phyloP scores from a whole-genome alignment of 92 coral and sea anemone genomes.

The Zoanthus sociatus region DNA sequence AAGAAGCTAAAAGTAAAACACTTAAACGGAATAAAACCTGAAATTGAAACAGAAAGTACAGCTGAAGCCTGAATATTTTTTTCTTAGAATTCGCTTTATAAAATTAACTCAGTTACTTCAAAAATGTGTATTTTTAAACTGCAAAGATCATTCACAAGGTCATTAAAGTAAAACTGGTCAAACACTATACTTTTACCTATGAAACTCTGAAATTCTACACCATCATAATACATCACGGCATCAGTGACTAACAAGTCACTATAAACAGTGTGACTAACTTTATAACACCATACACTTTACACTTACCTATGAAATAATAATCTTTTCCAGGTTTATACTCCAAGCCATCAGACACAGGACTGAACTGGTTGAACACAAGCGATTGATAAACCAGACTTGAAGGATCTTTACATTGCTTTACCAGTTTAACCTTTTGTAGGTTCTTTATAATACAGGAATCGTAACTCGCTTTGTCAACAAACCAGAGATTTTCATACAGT shows the following conservation, averaged over 20 bases:
- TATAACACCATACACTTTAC: neutral
- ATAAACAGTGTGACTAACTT: too few relatives aligned
- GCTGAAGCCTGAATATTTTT: too few relatives aligned
- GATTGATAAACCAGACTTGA: neutral
- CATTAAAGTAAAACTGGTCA: too few relatives aligned
- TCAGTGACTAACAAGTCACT: too few relatives aligned
- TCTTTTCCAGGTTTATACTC: neutral
- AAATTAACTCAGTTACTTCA: too few relatives aligned
- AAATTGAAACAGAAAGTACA: too few relatives aligned
- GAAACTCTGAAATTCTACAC: constrained; percentile 2
- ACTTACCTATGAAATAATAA: constrained; percentile 16
- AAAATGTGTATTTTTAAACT: too few relatives aligned
- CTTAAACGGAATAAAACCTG: too few relatives aligned
- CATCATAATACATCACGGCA: neutral
- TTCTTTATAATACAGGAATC: constrained; percentile 67
- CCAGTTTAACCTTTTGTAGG: neutral
- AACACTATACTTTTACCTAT: neutral
- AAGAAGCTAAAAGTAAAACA: too few relatives aligned
- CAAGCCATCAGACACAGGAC: neutral
- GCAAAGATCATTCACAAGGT: too few relatives aligned
- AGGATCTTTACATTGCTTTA: neutral
- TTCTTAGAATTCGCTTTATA: too few relatives aligned
- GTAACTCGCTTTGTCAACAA: constrained; percentile 74
- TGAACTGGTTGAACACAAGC: constrained; percentile 19
- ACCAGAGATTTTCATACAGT: constrained; percentile 77